Evolutionary conservation across 2,888 invertebrate genomes (phyloP).

Genomic region (Limnephilus marmoratus): DNA sequence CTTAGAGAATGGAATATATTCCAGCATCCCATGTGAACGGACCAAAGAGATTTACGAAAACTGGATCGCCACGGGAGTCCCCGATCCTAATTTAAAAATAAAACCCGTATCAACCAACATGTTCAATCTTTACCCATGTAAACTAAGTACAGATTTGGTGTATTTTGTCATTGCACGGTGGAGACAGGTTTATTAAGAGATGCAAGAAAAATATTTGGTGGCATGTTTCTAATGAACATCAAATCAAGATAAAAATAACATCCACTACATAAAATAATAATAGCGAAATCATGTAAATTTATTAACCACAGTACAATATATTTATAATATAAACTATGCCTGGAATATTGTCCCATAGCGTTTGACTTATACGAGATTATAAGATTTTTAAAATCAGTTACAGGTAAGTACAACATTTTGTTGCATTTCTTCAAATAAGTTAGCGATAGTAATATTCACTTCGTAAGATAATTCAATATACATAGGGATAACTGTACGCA

Average conservation of each 20-base stretch:
- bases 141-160: background rate
- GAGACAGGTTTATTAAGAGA: background rate
- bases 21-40: constrained; percentile 18
- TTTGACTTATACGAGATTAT: too few species aligned
- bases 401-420: too few species aligned
- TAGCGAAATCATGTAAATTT: too few species aligned
- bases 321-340: too few species aligned
- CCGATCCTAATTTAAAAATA: constrained; percentile 7
- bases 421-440: background rate
- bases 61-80: constrained; percentile 49
- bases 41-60: constrained; percentile 29
- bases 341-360: too few species aligned
- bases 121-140: background rate
- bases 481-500: too few species aligned
- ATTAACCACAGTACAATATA: too few species aligned
- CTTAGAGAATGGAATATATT: background rate
- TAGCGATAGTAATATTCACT: background rate
- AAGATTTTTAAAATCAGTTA: too few species aligned
- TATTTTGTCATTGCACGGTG: background rate
- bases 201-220: background rate
- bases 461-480: background rate
- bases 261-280: too few species aligned
- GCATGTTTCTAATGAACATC: background rate
- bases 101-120: background rate
- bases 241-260: too few species aligned